phyloP scores from a whole-genome alignment of 1,140 invertebrate genomes.

The Drosophila saltans region DNA sequence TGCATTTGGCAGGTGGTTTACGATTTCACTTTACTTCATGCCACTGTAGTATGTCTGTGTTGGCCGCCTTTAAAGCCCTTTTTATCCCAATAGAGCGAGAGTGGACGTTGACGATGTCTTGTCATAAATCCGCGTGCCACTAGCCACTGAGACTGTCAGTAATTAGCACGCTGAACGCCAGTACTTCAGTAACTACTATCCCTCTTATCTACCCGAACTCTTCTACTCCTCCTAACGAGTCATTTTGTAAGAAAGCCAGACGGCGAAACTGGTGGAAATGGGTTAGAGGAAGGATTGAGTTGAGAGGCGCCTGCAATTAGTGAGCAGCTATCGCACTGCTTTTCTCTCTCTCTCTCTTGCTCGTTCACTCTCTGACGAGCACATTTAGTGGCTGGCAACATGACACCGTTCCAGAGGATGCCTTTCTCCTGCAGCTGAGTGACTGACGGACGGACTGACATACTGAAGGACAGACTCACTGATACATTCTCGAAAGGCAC shows the following conservation, averaged over 20 bases:
- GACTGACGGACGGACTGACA: conserved; percentile 33
- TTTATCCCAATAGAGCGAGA: not conserved
- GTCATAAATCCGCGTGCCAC: conserved; percentile 71
- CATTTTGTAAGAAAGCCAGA: conserved; percentile 68
- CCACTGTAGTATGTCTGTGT: not conserved
- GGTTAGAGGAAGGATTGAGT: not conserved
- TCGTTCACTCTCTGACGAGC: conserved; percentile 30
- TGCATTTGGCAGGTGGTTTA: conserved; percentile 64
- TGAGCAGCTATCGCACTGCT: conserved; percentile 47
- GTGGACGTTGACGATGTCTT: conserved; percentile 61
- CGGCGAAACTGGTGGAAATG: conserved; percentile 22
- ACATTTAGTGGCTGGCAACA: conserved; percentile 73
- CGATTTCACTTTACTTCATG: not conserved
- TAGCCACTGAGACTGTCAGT: conserved; percentile 61
- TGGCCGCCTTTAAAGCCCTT: conserved; percentile 1
- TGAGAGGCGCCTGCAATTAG: conserved; percentile 71
- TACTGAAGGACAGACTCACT: conserved; percentile 43
- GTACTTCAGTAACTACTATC: not conserved
- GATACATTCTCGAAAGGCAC: conserved; percentile 58
- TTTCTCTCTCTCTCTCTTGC: not conserved
- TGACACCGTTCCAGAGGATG: conserved; percentile 58
- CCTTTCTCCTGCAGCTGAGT: conserved; percentile 19
- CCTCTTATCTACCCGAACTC: conserved; percentile 4
- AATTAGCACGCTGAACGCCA: conserved; percentile 71
- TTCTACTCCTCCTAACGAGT: conserved; percentile 59